These are phyloP conservation scores for Nebria brevicollis DNA, from an alignment of 2,888 invertebrate genomes.

Conservation along the genomic window DNA sequence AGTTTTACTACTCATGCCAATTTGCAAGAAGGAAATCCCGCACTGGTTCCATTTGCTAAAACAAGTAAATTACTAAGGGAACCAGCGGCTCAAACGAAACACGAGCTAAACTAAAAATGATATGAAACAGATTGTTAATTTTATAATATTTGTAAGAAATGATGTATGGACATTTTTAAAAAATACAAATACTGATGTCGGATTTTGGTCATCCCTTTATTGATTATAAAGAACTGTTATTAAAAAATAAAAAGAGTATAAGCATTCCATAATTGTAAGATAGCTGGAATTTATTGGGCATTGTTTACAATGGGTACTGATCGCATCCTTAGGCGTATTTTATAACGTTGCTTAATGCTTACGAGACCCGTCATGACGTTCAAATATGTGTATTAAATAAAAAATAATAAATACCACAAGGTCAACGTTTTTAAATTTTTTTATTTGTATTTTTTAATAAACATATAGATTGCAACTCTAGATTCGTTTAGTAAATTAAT, in stretches of 20 bases:
- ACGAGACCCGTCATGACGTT: not conserved
- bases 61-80: not conserved
- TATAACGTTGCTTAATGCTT: not conserved
- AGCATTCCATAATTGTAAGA: not conserved
- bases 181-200: not conserved
- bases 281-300: slow-evolving; percentile 1
- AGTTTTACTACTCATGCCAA: not conserved
- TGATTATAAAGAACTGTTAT: not conserved
- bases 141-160: too few relatives aligned
- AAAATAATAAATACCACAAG: not conserved
- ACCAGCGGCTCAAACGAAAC: not conserved
- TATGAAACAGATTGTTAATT: too few relatives aligned
- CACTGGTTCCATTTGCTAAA: not conserved
- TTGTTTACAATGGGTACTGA: not conserved
- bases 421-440: not conserved
- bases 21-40: not conserved
- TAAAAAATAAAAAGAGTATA: not conserved
- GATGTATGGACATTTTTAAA: too few relatives aligned
- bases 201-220: not conserved
- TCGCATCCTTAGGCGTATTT: not conserved
- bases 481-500: not conserved
- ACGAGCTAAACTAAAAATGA: not conserved
- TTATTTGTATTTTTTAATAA: too few relatives aligned
- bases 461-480: not conserved
- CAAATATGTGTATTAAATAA: not conserved